Percentiles rank a stretch among this genome's conserved stretches.
Evolutionary conservation across 2,888 invertebrate species (phyloP).

Genomic region (Plebejus argus): DNA sequence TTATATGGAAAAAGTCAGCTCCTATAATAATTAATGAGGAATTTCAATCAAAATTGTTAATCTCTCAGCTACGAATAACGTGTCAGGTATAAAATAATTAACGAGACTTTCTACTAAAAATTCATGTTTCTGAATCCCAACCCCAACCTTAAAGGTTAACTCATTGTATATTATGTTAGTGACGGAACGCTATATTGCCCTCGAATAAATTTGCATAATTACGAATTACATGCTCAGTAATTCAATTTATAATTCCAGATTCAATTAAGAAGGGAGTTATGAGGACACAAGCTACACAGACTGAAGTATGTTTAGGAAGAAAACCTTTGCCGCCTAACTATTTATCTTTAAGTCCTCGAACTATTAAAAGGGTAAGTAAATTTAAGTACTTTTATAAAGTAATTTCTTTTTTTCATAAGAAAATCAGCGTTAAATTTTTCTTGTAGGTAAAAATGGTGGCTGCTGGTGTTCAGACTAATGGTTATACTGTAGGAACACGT

Average conservation of each 20-base stretch:
- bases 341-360: constrained; percentile 89
- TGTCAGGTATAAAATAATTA: background rate
- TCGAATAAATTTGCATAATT: background rate
- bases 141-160: background rate
- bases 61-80: too few relatives aligned
- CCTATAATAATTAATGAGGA: too few relatives aligned
- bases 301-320: constrained; percentile 87
- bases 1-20: too few relatives aligned
- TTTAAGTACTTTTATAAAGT: background rate
- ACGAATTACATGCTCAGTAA: background rate
- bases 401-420: background rate
- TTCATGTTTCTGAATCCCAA: background rate
- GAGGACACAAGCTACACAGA: constrained; percentile 97
- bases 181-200: background rate
- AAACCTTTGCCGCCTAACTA: constrained; percentile 86
- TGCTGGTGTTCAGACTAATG: constrained; percentile 94
- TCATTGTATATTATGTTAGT: background rate
- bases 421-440: background rate
- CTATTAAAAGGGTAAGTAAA: constrained; percentile 86
- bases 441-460: constrained; percentile 91
- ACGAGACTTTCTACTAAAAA: background rate
- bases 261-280: constrained; percentile 91
- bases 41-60: too few relatives aligned
- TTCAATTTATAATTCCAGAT: constrained; percentile 77
- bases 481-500: constrained; percentile 81